Percentiles rank a stretch among this genome's conserved stretches.
These are phyloP conservation scores for Notechis scutatus DNA, from an alignment of 2,113 vertebrate genomes.

Conservation along the genomic window DNA sequence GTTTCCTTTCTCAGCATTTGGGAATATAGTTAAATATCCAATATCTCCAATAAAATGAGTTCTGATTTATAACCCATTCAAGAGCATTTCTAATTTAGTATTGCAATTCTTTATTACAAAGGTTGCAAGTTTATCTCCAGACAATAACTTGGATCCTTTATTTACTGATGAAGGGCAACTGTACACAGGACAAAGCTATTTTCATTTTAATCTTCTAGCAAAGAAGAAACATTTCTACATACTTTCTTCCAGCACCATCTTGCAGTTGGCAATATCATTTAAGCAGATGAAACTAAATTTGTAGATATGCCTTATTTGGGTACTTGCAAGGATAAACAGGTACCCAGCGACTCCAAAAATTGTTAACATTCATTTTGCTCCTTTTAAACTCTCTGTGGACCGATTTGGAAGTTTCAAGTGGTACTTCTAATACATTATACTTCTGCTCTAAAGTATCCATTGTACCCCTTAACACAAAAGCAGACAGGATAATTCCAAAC, in stretches of 20 bases:
- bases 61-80: too few species aligned
- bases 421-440: not conserved
- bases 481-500: not conserved
- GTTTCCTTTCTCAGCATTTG: too few species aligned
- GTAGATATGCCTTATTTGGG: not conserved
- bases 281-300: not conserved
- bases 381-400: not conserved
- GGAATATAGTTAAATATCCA: too few species aligned
- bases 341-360: not conserved
- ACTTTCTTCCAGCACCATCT: not conserved
- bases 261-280: not conserved
- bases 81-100: too few species aligned
- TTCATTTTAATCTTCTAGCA: not conserved
- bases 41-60: too few species aligned
- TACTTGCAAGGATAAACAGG: not conserved
- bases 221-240: not conserved
- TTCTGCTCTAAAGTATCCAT: not conserved
- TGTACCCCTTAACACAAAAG: not conserved
- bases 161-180: not conserved
- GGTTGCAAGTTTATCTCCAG: too few species aligned
- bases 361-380: not conserved
- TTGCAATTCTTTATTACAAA: too few species aligned
- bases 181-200: not conserved
- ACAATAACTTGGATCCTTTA: not conserved
- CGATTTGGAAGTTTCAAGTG: not conserved